Base-by-base conservation (phyloP, 2,113 vertebrate species). In the Misgurnus anguillicaudatus region DNA sequence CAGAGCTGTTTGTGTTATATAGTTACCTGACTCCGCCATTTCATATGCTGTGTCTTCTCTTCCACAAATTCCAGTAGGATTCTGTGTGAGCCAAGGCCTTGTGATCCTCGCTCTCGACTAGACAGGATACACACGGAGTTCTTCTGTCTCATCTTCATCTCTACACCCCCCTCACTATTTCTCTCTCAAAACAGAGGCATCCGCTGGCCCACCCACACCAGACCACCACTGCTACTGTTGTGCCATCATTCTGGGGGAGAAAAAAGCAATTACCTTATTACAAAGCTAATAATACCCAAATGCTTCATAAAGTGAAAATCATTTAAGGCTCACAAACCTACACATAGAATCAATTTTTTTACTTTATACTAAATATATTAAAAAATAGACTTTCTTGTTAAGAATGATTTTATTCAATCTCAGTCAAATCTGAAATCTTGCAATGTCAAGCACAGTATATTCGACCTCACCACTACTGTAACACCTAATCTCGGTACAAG, bases 11-110 rank as follows among this genome's bases (percentile, higher is more conserved):
- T 11, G 47, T 14, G 21, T 31, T 31, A 31, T 31, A 31, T 31
- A 39, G 16, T 93, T 88, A 97, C 97, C 94, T 98, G 97, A 90
- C 97, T 98, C 83, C 98, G 96, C 97, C 97, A 99, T 85, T 98
- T 98, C 97, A 99, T 99, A 92, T 94, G 96, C 64, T 96, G 95
- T 4, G 97, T 95, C 85, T 98, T 98, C 90, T 99, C 97, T 87
- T 99, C 97, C 79, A 98, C 97, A 86, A 99, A 88, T 82, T 97
- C 95, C 91, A 97, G 96, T 78, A 99, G 91, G 78, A 97, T 94
- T 9, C 96, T 89, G 83, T 97, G 96, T 3, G 96, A 95, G 71
- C 96, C 95, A 21, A 94, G 89, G 17, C 92, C 92, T 84, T 93
- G 94, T 51, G 94, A 94, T 53, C 97, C 97, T n/a, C 94, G 92